phyloP scores from a whole-genome alignment of 2,888 invertebrate genomes.

The Tipula vernalis region DNA sequence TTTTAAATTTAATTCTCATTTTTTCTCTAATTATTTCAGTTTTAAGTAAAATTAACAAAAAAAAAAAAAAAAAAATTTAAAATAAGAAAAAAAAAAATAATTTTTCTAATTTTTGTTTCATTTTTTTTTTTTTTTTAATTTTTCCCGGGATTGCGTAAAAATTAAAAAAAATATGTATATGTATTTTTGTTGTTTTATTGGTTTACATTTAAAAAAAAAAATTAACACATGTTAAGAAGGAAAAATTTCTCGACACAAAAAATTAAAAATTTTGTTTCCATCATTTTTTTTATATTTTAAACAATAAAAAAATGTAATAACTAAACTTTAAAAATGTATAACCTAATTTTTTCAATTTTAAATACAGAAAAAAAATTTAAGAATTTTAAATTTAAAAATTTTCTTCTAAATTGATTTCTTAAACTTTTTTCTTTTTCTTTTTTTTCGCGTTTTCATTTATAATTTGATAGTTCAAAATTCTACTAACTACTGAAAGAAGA shows the following conservation, averaged over 20 bases:
- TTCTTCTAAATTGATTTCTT: background rate
- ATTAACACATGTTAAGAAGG: background rate
- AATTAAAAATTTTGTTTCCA: background rate
- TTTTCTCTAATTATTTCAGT: background rate
- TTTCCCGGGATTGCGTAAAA: slow-evolving; percentile 10
- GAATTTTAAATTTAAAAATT: background rate
- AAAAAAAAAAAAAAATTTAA: background rate
- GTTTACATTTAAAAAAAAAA: background rate
- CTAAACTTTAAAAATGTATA: background rate
- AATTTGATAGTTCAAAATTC: background rate
- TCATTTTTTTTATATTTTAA: background rate
- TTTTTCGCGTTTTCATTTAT: background rate
- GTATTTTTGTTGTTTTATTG: slow-evolving; percentile 5
- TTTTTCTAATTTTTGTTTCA: background rate
- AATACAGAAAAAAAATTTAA: background rate
- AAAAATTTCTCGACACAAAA: background rate
- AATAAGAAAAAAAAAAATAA: background rate
- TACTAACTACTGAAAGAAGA: background rate
- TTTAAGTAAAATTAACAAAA: background rate
- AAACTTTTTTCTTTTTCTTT: background rate
- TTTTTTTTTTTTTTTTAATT: background rate
- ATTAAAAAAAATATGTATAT: background rate
- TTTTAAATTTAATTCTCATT: background rate
- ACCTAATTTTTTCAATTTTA: background rate
- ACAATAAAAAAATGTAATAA: background rate